phyloP scores from a whole-genome alignment of 2,113 vertebrate species.

The Noturus placidus region DNA sequence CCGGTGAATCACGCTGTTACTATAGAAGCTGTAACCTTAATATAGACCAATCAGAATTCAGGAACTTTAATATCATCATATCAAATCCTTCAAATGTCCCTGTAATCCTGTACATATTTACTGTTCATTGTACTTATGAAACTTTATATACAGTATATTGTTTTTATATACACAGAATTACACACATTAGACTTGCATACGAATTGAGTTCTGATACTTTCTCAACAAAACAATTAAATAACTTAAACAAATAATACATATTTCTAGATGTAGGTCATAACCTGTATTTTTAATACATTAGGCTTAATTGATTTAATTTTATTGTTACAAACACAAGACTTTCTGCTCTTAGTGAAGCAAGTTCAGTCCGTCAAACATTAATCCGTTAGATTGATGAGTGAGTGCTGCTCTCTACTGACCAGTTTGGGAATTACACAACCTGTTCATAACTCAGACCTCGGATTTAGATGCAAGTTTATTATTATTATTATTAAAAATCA shows the following conservation, averaged over 20 bases:
- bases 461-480: neutral
- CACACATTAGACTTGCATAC: neutral
- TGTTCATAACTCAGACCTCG: neutral
- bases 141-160: too few species aligned
- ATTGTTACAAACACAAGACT: neutral
- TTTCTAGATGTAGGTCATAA: neutral
- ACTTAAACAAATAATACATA: neutral
- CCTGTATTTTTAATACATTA: neutral
- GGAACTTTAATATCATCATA: neutral
- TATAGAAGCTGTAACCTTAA: neutral
- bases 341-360: neutral
- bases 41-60: neutral
- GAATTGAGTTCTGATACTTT: neutral
- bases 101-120: neutral
- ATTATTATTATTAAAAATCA: neutral
- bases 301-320: neutral
- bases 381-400: neutral
- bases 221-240: neutral
- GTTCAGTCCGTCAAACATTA: neutral
- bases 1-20: neutral
- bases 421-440: neutral
- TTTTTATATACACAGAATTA: too few species aligned
- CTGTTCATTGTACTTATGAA: neutral
- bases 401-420: constrained; percentile 55
- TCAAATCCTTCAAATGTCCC: neutral